These are phyloP conservation scores for Melanitta fusca DNA, from an alignment of 2,797 vertebrate species.

Conservation along the genomic window DNA sequence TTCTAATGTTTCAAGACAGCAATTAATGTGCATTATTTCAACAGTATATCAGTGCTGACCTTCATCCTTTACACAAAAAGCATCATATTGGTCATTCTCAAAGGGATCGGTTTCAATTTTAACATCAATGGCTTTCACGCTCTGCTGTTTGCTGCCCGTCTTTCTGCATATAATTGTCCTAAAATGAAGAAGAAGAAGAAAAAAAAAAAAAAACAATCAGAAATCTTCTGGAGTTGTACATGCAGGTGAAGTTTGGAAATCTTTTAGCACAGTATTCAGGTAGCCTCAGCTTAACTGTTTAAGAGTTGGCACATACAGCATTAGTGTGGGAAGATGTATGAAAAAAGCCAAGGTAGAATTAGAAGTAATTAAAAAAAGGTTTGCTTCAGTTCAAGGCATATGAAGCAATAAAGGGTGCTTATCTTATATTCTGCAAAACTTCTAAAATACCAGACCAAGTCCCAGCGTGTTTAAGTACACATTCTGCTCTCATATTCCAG, in stretches of 20 bases:
- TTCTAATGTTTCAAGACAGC: background rate
- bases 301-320: background rate
- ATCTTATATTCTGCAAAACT: background rate
- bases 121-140: constrained; percentile 85
- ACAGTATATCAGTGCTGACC: constrained; percentile 79
- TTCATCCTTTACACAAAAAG: constrained; percentile 90
- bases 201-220: constrained; percentile 25
- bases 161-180: constrained; percentile 88
- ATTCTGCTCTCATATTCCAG: background rate
- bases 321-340: background rate
- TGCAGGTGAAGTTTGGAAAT: background rate
- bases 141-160: constrained; percentile 78
- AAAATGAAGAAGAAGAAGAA: constrained; percentile 69
- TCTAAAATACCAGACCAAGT: background rate
- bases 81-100: constrained; percentile 76
- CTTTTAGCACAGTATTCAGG: background rate
- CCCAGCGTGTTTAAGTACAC: background rate
- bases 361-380: background rate
- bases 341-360: background rate
- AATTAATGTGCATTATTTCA: constrained; percentile 15
- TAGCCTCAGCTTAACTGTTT: background rate
- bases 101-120: constrained; percentile 84
- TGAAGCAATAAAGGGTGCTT: background rate
- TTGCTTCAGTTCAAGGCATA: constrained; percentile 16
- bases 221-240: constrained; percentile 26